Evolutionary conservation across 1,140 invertebrate species (phyloP).

Genomic region (Psilanteris sp.): DNA sequence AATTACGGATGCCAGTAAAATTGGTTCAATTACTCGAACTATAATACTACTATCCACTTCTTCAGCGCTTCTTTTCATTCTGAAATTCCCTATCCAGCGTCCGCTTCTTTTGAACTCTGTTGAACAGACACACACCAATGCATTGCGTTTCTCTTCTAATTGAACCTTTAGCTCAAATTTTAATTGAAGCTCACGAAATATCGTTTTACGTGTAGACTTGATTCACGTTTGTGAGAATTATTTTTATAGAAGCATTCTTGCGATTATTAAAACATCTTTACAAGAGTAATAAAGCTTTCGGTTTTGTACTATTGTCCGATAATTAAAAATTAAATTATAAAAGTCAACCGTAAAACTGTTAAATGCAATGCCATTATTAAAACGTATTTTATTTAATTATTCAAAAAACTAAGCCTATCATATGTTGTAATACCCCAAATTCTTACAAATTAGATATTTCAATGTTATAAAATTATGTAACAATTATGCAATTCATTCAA

Average conservation of each 20-base stretch:
- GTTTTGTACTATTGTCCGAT: too few relatives aligned
- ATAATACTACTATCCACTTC: slow-evolving; percentile 33
- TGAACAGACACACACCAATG: neutral
- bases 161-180: slow-evolving; percentile 50
- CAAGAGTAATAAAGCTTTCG: slow-evolving; percentile 9
- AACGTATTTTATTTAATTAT: too few relatives aligned
- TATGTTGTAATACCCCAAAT: too few relatives aligned
- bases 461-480: too few relatives aligned
- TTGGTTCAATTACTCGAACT: slow-evolving; percentile 49
- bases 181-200: slow-evolving; percentile 49
- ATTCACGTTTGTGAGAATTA: slow-evolving; percentile 8
- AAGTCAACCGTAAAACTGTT: too few relatives aligned
- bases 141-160: slow-evolving; percentile 32
- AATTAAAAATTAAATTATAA: too few relatives aligned
- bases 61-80: slow-evolving; percentile 35
- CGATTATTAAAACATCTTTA: slow-evolving; percentile 44
- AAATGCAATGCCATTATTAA: too few relatives aligned
- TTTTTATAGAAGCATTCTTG: slow-evolving; percentile 17
- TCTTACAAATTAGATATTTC: too few relatives aligned
- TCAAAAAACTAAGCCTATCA: too few relatives aligned
- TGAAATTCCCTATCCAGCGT: slow-evolving; percentile 17
- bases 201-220: slow-evolving; percentile 34
- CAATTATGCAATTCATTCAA: too few relatives aligned
- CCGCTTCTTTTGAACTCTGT: slow-evolving; percentile 25
- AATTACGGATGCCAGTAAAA: slow-evolving; percentile 38